Conservation (phyloP, 2,888 invertebrate species). For the Ametastegia equiseti region DNA sequence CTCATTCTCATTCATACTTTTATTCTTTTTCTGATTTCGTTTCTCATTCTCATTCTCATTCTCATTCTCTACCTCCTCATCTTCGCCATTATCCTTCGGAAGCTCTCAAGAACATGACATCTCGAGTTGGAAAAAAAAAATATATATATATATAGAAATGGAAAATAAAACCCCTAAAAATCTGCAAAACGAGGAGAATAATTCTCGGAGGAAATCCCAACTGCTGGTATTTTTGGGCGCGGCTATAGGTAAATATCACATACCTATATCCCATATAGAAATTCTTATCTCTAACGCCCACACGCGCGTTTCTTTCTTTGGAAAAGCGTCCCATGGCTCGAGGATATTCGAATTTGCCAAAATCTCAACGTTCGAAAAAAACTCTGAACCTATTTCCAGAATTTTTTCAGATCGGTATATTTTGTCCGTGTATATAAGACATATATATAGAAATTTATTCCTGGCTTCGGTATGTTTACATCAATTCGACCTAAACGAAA, state of each 20-base stretch:
- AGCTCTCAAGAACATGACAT: slow-evolving; percentile 35
- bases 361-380: not conserved
- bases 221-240: slow-evolving; percentile 9
- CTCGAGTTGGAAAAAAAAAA: not conserved
- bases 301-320: not conserved
- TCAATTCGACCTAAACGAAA: too few relatives aligned
- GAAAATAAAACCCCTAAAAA: not conserved
- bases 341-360: not conserved
- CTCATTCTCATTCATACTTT: not conserved
- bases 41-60: slow-evolving; percentile 2
- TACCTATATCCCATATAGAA: slow-evolving; percentile 20
- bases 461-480: too few relatives aligned
- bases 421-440: too few relatives aligned
- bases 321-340: not conserved
- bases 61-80: not conserved
- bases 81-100: slow-evolving; percentile 18
- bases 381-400: too few relatives aligned
- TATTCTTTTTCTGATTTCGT: not conserved
- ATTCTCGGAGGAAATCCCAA: not conserved
- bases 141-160: not conserved
- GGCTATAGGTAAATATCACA: not conserved
- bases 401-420: too few relatives aligned
- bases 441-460: too few relatives aligned
- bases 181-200: not conserved
- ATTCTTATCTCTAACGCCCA: slow-evolving; percentile 23